Evolutionary conservation across 1,140 invertebrate species (phyloP).

Genomic region (Drosophila murphyi): DNA sequence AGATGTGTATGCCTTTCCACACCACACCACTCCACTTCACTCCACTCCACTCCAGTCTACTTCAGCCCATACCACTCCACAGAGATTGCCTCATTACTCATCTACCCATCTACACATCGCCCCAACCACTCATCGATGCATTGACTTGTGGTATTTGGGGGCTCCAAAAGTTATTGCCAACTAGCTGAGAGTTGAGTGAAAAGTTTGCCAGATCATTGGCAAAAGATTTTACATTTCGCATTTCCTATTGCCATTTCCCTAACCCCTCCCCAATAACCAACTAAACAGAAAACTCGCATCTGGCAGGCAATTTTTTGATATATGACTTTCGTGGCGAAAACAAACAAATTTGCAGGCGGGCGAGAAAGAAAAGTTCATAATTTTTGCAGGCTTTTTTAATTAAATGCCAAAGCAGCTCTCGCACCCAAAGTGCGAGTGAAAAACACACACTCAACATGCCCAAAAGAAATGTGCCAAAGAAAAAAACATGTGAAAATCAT

Average conservation of each 20-base stretch:
- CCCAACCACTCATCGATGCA: slow-evolving; percentile 7
- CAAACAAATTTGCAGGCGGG: slow-evolving; percentile 71
- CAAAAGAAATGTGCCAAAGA: slow-evolving; percentile 30
- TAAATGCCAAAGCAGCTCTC: slow-evolving; percentile 60
- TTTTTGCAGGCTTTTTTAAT: slow-evolving; percentile 74
- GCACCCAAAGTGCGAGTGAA: slow-evolving; percentile 41
- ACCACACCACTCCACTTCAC: slow-evolving; percentile 26
- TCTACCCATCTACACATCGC: background rate
- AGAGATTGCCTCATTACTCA: slow-evolving; percentile 42
- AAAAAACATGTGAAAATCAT: slow-evolving; percentile 79
- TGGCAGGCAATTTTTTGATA: slow-evolving; percentile 49
- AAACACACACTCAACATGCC: background rate
- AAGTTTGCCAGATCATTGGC: slow-evolving; percentile 39
- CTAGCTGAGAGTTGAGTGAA: slow-evolving; percentile 7
- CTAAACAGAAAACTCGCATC: slow-evolving; percentile 21
- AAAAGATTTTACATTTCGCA: slow-evolving; percentile 38
- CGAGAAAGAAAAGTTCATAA: slow-evolving; percentile 81
- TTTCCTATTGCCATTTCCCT: slow-evolving; percentile 15
- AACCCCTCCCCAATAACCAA: background rate
- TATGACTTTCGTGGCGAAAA: slow-evolving; percentile 58
- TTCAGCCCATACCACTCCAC: slow-evolving; percentile 21
- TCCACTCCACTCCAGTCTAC: slow-evolving; percentile 28
- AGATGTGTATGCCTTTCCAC: slow-evolving; percentile 5
- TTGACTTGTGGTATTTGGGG: slow-evolving; percentile 9
- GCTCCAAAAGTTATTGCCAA: slow-evolving; percentile 26